phyloP scores from a whole-genome alignment of 1,140 invertebrate genomes.

The Cepaea nemoralis region DNA sequence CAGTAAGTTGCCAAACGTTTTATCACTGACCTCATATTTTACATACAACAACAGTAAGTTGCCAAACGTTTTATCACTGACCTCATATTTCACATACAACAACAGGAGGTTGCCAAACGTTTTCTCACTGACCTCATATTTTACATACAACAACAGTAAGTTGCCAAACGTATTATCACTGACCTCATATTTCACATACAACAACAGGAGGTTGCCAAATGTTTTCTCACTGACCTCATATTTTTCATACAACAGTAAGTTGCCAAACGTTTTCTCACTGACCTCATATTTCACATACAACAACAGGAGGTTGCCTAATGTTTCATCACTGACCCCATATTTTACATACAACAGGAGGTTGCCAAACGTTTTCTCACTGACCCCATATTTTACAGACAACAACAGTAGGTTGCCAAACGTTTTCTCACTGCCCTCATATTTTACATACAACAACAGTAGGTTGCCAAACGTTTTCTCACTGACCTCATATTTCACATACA shows the following conservation, averaged over 20 bases:
- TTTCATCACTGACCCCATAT: conserved; percentile 79
- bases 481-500: conserved; percentile 4
- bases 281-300: neutral
- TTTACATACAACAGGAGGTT: conserved; percentile 93
- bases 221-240: neutral
- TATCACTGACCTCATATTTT: too few species aligned
- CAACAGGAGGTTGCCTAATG: neutral
- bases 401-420: too few species aligned
- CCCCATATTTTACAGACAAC: neutral
- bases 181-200: neutral
- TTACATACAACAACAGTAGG: conserved; percentile 8
- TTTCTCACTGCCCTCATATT: neutral
- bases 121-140: too few species aligned
- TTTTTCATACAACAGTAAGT: neutral
- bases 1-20: too few species aligned
- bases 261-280: too few species aligned
- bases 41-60: too few species aligned
- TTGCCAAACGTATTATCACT: neutral
- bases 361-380: conserved; percentile 90
- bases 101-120: too few species aligned
- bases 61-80: too few species aligned
- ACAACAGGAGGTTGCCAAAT: neutral
- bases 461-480: too few species aligned
- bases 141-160: too few species aligned
- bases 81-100: too few species aligned